phyloP scores from a whole-genome alignment of 2,888 invertebrate genomes.

The Tachystola acroxantha region DNA sequence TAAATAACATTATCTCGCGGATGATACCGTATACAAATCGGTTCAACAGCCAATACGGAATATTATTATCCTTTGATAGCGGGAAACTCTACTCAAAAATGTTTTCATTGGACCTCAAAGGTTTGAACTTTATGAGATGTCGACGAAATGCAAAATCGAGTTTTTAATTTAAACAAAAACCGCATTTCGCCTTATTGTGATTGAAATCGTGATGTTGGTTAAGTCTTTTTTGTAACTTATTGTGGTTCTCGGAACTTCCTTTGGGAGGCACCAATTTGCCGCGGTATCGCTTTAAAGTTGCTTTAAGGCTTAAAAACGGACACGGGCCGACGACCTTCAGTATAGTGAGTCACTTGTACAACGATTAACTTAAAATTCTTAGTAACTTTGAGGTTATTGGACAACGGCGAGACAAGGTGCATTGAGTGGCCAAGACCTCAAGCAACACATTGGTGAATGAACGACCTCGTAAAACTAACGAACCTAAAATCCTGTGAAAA shows the following conservation, averaged over 20 bases:
- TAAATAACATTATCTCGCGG: no score
- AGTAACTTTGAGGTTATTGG: constrained; percentile 13
- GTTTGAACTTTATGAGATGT: no score
- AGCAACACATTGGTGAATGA: neutral
- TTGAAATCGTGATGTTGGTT: constrained; percentile 28
- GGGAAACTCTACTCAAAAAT: no score
- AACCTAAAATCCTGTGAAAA: neutral
- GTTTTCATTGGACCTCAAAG: no score
- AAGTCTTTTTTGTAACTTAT: constrained; percentile 25
- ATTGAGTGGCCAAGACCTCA: neutral
- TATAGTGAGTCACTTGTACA: constrained; percentile 31
- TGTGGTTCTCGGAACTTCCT: constrained; percentile 28
- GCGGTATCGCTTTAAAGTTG: constrained; percentile 29
- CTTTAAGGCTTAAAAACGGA: constrained; percentile 18
- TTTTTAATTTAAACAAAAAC: constrained; percentile 18
- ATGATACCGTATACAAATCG: no score
- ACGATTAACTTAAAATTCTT: constrained; percentile 30
- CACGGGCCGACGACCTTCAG: constrained; percentile 36
- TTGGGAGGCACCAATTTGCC: constrained; percentile 29
- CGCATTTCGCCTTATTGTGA: constrained; percentile 15
- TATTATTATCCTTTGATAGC: no score
- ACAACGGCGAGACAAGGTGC: neutral
- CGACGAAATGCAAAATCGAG: constrained; percentile 18
- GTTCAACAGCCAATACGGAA: no score
- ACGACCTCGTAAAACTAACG: neutral